Evolutionary conservation across 2,113 vertebrate species (phyloP).

Genomic region (Pontoporia blainvillei): DNA sequence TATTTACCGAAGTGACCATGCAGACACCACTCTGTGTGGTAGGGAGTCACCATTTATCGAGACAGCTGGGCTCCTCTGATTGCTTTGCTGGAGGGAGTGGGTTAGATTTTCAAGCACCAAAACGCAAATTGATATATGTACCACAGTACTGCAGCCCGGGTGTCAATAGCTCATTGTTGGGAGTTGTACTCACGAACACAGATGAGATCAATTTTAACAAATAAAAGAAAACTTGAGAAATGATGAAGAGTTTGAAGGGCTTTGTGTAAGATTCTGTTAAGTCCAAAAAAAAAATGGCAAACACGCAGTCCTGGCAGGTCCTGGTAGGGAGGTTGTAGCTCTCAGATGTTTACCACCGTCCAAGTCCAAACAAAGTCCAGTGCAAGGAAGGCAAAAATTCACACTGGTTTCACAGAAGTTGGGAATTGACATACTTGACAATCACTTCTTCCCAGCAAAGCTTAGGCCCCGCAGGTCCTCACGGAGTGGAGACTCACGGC

Average conservation of each 20-base stretch:
- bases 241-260: neutral
- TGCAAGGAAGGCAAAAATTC: neutral
- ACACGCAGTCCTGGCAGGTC: neutral
- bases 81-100: neutral
- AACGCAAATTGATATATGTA: neutral
- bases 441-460: conserved; percentile 14
- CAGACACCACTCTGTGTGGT: neutral
- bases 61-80: neutral
- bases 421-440: neutral
- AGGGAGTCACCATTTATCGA: neutral
- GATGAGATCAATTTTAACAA: neutral
- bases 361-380: neutral
- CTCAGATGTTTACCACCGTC: neutral
- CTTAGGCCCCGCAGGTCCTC: neutral
- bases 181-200: neutral
- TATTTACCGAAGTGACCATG: neutral
- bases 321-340: neutral
- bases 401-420: rapidly evolving
- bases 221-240: neutral
- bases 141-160: neutral
- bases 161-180: neutral
- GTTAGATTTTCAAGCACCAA: neutral
- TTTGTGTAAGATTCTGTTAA: neutral
- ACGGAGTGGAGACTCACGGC: neutral
- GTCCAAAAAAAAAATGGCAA: neutral